Conservation (phyloP, 2,113 vertebrate species). For the Gambusia holbrooki region DNA sequence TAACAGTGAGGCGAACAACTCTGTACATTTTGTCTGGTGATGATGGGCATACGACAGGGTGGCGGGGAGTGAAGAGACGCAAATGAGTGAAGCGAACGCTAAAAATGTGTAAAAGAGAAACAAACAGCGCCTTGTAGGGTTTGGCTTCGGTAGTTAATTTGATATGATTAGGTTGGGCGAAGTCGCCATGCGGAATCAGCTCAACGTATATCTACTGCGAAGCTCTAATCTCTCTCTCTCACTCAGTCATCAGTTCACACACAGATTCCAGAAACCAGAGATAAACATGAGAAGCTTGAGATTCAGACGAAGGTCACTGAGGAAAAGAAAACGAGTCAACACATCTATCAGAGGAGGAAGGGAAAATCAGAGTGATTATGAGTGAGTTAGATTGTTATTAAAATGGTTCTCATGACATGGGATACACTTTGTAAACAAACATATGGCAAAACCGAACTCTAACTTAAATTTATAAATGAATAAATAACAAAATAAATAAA, state of each 20-base stretch:
- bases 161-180: constrained; percentile 40
- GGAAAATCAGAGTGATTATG: constrained; percentile 6
- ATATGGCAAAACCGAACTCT: constrained; percentile 11
- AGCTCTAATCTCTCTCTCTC: constrained; percentile 30
- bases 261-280: constrained; percentile 26
- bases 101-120: constrained; percentile 15
- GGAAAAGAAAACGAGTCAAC: constrained; percentile 11
- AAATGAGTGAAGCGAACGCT: constrained; percentile 47
- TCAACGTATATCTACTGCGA: constrained; percentile 30
- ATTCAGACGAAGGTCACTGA: constrained; percentile 16
- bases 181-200: constrained; percentile 16
- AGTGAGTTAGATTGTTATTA: constrained; percentile 9
- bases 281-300: constrained; percentile 26
- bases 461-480: constrained; percentile 29
- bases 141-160: constrained; percentile 32
- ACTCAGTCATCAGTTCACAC: constrained; percentile 20
- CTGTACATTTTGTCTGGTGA: constrained; percentile 58
- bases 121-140: constrained; percentile 23
- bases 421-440: constrained; percentile 31
- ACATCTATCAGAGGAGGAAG: constrained; percentile 11
- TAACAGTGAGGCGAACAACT: constrained; percentile 64
- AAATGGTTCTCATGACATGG: constrained; percentile 31
- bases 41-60: constrained; percentile 54
- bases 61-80: constrained; percentile 52
- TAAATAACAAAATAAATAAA: constrained; percentile 36